Percentiles rank a stretch among this genome's conserved stretches.
phyloP scores from a whole-genome alignment of 2,888 invertebrate species.

The Hydropsyche betteni region DNA sequence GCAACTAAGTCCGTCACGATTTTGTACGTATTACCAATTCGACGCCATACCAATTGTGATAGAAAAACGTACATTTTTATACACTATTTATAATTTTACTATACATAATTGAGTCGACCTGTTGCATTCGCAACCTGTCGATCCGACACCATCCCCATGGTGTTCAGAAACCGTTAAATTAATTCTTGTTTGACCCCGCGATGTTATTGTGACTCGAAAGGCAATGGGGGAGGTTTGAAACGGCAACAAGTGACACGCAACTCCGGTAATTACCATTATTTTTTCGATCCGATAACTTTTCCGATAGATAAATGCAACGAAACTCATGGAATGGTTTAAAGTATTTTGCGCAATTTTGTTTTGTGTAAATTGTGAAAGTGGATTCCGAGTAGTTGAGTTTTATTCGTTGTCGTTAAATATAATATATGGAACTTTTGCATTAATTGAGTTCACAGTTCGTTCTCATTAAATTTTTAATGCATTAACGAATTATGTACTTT shows the following conservation, averaged over 20 bases:
- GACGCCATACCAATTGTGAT: background rate
- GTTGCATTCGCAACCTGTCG: slow-evolving; percentile 38
- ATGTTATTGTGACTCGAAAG: slow-evolving; percentile 10
- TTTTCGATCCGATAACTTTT: no score
- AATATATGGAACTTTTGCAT: background rate
- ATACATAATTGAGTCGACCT: slow-evolving; percentile 24
- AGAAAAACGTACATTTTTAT: background rate
- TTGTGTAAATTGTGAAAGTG: no score
- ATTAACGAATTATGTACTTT: background rate
- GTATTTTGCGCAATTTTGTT: no score
- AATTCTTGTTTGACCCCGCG: slow-evolving; percentile 35
- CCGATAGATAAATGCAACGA: background rate
- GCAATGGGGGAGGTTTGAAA: slow-evolving; percentile 7
- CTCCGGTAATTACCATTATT: background rate
- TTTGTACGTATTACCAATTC: background rate
- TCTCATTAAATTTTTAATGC: background rate
- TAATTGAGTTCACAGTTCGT: background rate
- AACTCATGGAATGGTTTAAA: no score
- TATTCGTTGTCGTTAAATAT: no score
- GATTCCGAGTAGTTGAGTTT: no score
- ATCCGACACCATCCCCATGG: slow-evolving; percentile 12
- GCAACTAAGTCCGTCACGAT: slow-evolving; percentile 14
- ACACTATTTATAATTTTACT: background rate
- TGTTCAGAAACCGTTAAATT: slow-evolving; percentile 38
- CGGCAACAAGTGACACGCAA: slow-evolving; percentile 34